Base-by-base conservation (phyloP, 1,140 invertebrate species). In the Lamellibrachia luymesi region DNA sequence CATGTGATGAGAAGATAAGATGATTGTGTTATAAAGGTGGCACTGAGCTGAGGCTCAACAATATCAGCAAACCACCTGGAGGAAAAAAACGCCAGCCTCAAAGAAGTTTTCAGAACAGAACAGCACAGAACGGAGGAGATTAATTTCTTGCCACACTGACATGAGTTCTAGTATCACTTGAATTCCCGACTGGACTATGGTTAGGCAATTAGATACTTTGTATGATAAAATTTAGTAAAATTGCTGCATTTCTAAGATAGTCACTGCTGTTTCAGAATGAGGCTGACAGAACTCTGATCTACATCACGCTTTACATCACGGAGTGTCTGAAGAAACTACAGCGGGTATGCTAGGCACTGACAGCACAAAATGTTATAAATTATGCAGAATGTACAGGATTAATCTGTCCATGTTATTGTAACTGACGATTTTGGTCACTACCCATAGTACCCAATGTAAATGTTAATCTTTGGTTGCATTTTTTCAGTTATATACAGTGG, bases 291-390 rank as follows among this genome's bases (percentile, higher is more conserved):
- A 98, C 99, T 51, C 97, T 99, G 5, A 99, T 99, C 94, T 99
- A 99, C 95, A 97, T 99, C 52, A 99, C 99, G 1, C 96, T 99
- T n/a, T 99, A 99, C 96, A 99, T 99, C 94, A 99, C 98, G 0
- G 99, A 99, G 96, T 99, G 99, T 95, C 96, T 99, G 89, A 99
- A 99, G 95, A 98, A 98, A 95, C 96, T 99, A 22, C 98, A 99
- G 95, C 98, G 98, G 95, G 97, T 97, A 95, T 94, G 94, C 94
- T 91, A 91, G 49, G 56, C 51, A 80, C 6, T 80, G 93, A 27
- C 4, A 51, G 50, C 51, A 64, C 52, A 51, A 92, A 56, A 51
- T n/a, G 1, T 90, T 90, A 17, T 22, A 22, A 22, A 90, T 22
- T 90, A 90, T 90, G 17, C 1, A 49, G 17, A 91, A 50, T 4